Conservation (phyloP, 1,140 invertebrate species). For the Lepidurus packardi region DNA sequence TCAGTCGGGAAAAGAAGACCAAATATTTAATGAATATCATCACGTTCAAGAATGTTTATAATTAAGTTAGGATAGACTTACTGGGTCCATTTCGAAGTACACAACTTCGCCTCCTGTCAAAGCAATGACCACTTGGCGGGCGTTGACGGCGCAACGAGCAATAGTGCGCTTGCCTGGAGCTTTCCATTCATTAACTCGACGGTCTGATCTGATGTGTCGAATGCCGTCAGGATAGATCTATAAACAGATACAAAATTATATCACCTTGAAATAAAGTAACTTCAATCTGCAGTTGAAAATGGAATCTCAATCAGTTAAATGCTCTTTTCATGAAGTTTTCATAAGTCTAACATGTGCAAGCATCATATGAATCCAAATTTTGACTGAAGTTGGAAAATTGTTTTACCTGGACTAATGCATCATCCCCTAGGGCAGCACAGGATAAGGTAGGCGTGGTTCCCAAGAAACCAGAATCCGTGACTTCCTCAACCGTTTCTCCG, state of each 20-base stretch:
- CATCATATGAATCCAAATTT: neutral
- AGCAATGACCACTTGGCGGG: slow-evolving; percentile 96
- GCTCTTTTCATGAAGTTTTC: slow-evolving; percentile 40
- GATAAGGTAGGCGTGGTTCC: slow-evolving; percentile 96
- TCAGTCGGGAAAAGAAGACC: slow-evolving; percentile 24
- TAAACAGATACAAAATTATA: slow-evolving; percentile 36
- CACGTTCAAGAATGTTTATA: neutral
- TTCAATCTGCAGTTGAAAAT: neutral
- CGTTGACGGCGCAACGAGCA: slow-evolving; percentile 96
- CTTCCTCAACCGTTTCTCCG: slow-evolving; percentile 99
- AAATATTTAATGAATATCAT: slow-evolving; percentile 31
- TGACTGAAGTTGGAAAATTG: neutral
- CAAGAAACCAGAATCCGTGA: slow-evolving; percentile 97
- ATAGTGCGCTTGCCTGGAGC: slow-evolving; percentile 95
- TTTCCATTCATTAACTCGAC: slow-evolving; percentile 98
- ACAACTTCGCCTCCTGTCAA: slow-evolving; percentile 95
- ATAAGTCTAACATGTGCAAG: slow-evolving; percentile 29
- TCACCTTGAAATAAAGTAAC: slow-evolving; percentile 30
- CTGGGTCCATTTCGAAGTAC: slow-evolving; percentile 99
- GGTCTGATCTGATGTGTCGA: slow-evolving; percentile 93
- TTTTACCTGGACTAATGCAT: slow-evolving; percentile 89
- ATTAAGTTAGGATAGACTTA: slow-evolving; percentile 52
- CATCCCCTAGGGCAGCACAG: slow-evolving; percentile 93
- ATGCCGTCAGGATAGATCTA: slow-evolving; percentile 97
- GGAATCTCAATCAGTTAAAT: slow-evolving; percentile 37